Base-by-base conservation (phyloP, 1,140 invertebrate species). In the Heliconius hermathena region DNA sequence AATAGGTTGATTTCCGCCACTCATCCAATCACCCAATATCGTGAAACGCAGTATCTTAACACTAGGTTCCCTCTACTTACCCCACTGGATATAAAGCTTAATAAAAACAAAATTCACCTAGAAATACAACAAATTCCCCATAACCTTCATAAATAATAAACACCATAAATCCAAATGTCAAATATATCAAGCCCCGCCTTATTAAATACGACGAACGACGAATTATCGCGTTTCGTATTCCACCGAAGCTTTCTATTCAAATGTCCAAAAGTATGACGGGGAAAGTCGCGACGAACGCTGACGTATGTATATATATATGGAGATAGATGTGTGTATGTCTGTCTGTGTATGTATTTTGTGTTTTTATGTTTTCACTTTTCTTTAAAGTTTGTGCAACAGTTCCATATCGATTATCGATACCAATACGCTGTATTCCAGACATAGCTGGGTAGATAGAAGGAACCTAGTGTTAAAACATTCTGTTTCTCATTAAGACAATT, bases 181-280 rank as follows among this genome's bases (percentile, higher is more conserved):
- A 29, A 74, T 74, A 74, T 33, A 54, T 74, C 22, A 46, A 49
- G 22, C 13, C 41, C 41, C 73, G 46, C 73, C 71, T 72, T 72
- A 74, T 74, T 74, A 74, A 52, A 54, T 49, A 74, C 49, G 49
- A 74, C 74, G 60, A 29, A 18, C 60, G 60, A 66, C 60, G 60
- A 76, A 76, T 76, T 76, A 76, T 72, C 46, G 66, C 29, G 70
- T 73, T 26, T 29, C 70, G 49, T 81, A 77, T 80, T 70, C 73
- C 73, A 52, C 26, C 54, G 38, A 41, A 49, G 83, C 90, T 93
- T 93, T 93, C 91, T 93, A 93, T 91, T 91, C 87, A 91, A 91
- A 93, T 90, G 85, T 82, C 83, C 84, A 86, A 85, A 90, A 88
- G 90, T 91, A 85, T 90, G 83, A 86, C 88, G 81, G 89, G 86